Evolutionary conservation across 2,888 invertebrate species (phyloP).

Genomic region (Drosophila mimica): DNA sequence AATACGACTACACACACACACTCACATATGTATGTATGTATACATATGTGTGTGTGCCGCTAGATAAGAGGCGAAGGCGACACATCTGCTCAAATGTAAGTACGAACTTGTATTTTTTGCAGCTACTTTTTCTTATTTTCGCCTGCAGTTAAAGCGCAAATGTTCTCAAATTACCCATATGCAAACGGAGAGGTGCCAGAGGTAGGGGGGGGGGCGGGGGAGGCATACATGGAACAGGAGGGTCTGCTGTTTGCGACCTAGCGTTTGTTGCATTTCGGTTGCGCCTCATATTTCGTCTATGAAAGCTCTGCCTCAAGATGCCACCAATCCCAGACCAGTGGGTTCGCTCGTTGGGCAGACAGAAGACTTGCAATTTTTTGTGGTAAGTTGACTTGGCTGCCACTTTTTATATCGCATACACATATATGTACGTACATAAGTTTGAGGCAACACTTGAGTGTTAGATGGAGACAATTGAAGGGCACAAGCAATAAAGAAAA

Average conservation of each 20-base stretch:
- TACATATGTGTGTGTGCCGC: constrained; percentile 8
- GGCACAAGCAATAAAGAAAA: constrained; percentile 45
- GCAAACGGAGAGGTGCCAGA: constrained; percentile 33
- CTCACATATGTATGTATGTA: background rate
- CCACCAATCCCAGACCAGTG: constrained; percentile 45
- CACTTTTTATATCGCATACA: constrained; percentile 16
- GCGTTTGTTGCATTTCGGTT: constrained; percentile 70
- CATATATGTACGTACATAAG: background rate
- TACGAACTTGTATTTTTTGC: constrained; percentile 32
- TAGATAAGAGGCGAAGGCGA: constrained; percentile 56
- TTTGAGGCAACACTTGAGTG: constrained; percentile 40
- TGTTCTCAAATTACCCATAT: constrained; percentile 83
- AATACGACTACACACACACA: background rate
- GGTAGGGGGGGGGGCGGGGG: background rate
- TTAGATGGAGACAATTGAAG: constrained; percentile 58
- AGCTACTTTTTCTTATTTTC: constrained; percentile 59
- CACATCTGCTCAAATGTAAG: constrained; percentile 67
- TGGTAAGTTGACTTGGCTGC: constrained; percentile 58
- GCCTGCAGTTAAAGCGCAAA: constrained; percentile 73
- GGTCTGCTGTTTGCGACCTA: constrained; percentile 56
- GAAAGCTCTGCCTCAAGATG: constrained; percentile 69
- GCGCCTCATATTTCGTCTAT: constrained; percentile 78
- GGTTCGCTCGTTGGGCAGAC: constrained; percentile 7
- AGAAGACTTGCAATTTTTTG: constrained; percentile 49
- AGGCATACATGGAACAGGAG: constrained; percentile 24